Evolutionary conservation across 2,888 invertebrate species (phyloP).

Genomic region (Petrolisthes cinctipes): DNA sequence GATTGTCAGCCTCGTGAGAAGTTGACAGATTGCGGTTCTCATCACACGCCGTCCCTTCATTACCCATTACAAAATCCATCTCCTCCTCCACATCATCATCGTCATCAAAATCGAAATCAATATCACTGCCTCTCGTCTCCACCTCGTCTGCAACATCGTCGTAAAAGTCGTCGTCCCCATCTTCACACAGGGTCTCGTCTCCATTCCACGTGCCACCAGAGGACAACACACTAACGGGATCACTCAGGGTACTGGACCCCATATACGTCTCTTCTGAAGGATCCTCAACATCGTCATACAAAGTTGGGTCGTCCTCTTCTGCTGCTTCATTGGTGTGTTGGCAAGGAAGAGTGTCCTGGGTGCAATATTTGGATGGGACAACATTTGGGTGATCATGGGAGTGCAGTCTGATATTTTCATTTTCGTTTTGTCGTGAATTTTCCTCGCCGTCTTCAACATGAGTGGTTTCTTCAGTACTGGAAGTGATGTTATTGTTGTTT

Average conservation of each 20-base stretch:
- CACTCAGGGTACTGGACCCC: no score
- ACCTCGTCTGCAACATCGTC: conserved; percentile 25
- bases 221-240: no score
- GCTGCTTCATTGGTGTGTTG: neutral
- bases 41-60: neutral
- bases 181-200: conserved; percentile 27
- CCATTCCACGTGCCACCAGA: no score
- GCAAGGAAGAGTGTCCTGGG: conserved; percentile 3
- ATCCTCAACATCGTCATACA: conserved; percentile 69
- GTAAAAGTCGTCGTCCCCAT: conserved; percentile 27
- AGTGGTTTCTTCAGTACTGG: neutral
- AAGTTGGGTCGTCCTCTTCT: conserved; percentile 69
- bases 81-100: neutral
- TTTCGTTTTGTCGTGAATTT: neutral
- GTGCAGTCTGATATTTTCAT: no score
- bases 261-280: conserved; percentile 66
- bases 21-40: neutral
- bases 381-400: conserved; percentile 9
- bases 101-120: neutral
- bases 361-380: conserved; percentile 37
- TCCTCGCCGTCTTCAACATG: neutral
- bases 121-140: neutral
- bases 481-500: neutral
- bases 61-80: neutral
- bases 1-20: neutral